Evolutionary conservation across 1,140 invertebrate species (phyloP).

Genomic region (Drosophila kurseongensis): DNA sequence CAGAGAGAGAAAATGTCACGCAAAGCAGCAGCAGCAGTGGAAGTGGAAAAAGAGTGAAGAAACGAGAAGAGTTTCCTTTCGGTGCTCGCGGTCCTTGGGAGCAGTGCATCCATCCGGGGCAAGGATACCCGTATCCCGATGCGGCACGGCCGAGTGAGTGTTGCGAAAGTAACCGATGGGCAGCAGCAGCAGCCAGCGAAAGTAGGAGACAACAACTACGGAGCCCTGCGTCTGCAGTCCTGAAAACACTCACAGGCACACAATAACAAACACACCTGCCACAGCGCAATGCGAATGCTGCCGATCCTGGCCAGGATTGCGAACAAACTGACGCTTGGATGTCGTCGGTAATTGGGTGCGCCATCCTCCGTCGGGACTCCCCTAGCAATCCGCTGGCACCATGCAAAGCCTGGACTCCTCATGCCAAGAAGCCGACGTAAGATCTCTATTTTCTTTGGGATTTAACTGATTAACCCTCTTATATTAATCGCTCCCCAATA

Average conservation of each 20-base stretch:
- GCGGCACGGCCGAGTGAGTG: slow-evolving; percentile 38
- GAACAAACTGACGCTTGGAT: slow-evolving; percentile 66
- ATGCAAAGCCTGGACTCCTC: slow-evolving; percentile 88
- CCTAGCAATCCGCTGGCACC: slow-evolving; percentile 85
- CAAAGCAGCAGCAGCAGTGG: slow-evolving; percentile 66
- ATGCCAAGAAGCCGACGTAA: slow-evolving; percentile 88
- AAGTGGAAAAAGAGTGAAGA: slow-evolving; percentile 76
- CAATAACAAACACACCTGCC: slow-evolving; percentile 61
- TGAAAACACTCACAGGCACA: slow-evolving; percentile 35
- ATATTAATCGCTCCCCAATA: slow-evolving; percentile 14
- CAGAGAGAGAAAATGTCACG: slow-evolving; percentile 80
- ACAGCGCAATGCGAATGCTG: slow-evolving; percentile 62
- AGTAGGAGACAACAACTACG: slow-evolving; percentile 52
- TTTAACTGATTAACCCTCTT: slow-evolving; percentile 4
- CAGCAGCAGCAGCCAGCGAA: slow-evolving; percentile 25
- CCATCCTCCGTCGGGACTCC: slow-evolving; percentile 60
- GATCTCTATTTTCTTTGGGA: slow-evolving; percentile 18
- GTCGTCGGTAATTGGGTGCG: slow-evolving; percentile 68
- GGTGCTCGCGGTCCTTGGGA: slow-evolving; percentile 14
- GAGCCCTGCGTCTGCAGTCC: slow-evolving; percentile 47
- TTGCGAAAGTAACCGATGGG: slow-evolving; percentile 4
- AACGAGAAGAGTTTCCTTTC: slow-evolving; percentile 51
- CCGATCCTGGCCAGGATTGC: slow-evolving; percentile 60
- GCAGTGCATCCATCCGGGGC: slow-evolving; percentile 1
- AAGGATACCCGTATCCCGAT: slow-evolving; percentile 9